Base-by-base conservation (phyloP, 2,797 vertebrate species). In the Ptychadena robeensis region DNA sequence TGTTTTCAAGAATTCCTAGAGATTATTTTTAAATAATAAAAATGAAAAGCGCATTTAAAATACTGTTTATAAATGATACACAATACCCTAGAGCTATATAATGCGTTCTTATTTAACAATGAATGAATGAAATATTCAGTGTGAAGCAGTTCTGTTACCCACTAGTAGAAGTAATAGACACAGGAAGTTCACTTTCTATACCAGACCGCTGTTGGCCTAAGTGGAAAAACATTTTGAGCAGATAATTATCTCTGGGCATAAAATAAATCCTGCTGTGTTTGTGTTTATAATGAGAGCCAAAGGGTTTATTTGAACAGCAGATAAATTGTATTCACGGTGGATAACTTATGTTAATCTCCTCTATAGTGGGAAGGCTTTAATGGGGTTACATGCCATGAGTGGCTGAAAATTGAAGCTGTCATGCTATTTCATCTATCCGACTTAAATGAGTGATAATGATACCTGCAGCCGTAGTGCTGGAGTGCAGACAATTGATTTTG, bases 231-330 rank as follows among this genome's bases (percentile, higher is more conserved):
- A 79, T 32, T 75, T 9, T 66, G 72, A 83, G 78, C 79, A 86
- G 85, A 86, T 86, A 83, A 88, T 78, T 28, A 10, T 88, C 72
- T 87, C 68, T 32, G 63, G 82, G 69, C 83, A 70, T 81, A 88
- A 83, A 86, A 85, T 86, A 86, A 89, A 87, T 86, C 81, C 22
- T 57, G 57, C 87, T 74, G 35, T 86, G 70, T 86, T 87, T 87
- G 44, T 81, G 80, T 87, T 88, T 77, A 76, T 88, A 82, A 83
- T 85, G 81, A 80, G 83, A 86, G 38, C 66, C 73, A 68, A 71
- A 75, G 65, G 85, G 11, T 86, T 87, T 59, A 69, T 31, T 85
- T 87, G 86, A 76, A 32, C 82, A 53, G 79, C 38, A 81, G 67
- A 57, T 53, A 82, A 85, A 73, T 82, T 82, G 35, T 59, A 78